Conservation (phyloP, 2,797 vertebrate species). For the Anguilla marmorata region DNA sequence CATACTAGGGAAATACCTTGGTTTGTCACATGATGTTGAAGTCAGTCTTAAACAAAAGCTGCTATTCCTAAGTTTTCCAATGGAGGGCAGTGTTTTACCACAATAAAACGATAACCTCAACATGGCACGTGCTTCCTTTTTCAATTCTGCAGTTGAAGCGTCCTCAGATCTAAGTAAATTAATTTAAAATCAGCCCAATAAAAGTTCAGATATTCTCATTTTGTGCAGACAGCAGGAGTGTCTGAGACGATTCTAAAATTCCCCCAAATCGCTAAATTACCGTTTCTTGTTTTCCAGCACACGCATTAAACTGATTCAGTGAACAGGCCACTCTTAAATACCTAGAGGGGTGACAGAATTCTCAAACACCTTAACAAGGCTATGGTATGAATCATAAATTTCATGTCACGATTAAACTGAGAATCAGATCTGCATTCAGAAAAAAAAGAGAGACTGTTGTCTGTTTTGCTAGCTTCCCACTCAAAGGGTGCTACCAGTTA, state of each 20-base stretch:
- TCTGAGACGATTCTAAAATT: slow-evolving; percentile 54
- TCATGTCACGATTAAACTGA: not conserved
- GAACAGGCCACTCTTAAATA: not conserved
- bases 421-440: not conserved
- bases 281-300: slow-evolving; percentile 15
- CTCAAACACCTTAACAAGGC: slow-evolving; percentile 8
- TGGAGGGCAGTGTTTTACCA: slow-evolving; percentile 65
- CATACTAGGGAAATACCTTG: not conserved
- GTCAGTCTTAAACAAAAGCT: slow-evolving; percentile 22
- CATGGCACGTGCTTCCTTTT: slow-evolving; percentile 29
- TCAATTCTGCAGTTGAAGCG: slow-evolving; percentile 48
- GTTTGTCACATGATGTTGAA: not conserved
- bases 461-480: no score
- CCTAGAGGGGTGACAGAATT: not conserved
- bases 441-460: not conserved
- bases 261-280: slow-evolving; percentile 29
- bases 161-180: slow-evolving; percentile 47
- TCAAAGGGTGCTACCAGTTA: not conserved
- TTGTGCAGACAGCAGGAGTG: slow-evolving; percentile 51
- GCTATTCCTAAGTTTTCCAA: slow-evolving; percentile 48
- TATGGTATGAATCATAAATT: slow-evolving; percentile 3
- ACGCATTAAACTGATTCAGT: slow-evolving; percentile 20
- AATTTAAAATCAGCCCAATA: slow-evolving; percentile 49
- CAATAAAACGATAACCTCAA: slow-evolving; percentile 15
- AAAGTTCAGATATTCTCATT: slow-evolving; percentile 39